phyloP scores from a whole-genome alignment of 2,888 invertebrate genomes.

The Loripinus fragilis region DNA sequence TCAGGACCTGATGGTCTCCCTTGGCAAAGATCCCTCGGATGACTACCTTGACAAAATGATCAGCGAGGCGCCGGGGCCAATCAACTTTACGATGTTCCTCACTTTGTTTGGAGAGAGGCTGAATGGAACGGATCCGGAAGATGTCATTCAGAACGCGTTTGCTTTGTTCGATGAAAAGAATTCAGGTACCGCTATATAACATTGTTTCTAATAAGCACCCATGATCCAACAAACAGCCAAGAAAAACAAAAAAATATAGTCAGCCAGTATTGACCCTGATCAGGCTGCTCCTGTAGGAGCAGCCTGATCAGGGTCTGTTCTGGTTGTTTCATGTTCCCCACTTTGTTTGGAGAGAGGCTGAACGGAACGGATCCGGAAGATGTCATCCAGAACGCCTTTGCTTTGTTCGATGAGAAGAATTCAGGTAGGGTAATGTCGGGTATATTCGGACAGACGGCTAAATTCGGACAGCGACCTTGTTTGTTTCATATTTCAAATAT shows the following conservation, averaged over 20 bases:
- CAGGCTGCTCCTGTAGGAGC: too few species aligned
- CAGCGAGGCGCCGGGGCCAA: conserved; percentile 81
- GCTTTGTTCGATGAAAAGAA: conserved; percentile 80
- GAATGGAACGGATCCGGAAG: conserved; percentile 82
- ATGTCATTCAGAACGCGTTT: conserved; percentile 82
- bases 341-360: conserved; percentile 82
- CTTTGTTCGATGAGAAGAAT: conserved; percentile 79
- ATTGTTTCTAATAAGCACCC: too few species aligned
- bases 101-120: conserved; percentile 83
- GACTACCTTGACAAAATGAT: conserved; percentile 81
- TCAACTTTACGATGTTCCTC: conserved; percentile 83
- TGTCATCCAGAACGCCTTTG: conserved; percentile 82
- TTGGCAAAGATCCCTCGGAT: conserved; percentile 81
- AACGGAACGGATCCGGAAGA: conserved; percentile 83
- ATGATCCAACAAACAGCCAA: too few species aligned
- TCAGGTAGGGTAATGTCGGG: too few species aligned
- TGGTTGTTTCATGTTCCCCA: conserved; percentile 83
- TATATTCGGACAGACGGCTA: too few species aligned
- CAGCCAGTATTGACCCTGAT: too few species aligned
- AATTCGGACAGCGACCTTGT: too few species aligned
- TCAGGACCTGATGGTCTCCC: conserved; percentile 80
- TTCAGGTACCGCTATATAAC: too few species aligned
- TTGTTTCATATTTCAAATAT: too few species aligned
- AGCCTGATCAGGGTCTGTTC: too few species aligned
- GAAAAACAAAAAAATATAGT: too few species aligned